phyloP scores from a whole-genome alignment of 2,797 vertebrate genomes.

The Pipistrellus nathusii region DNA sequence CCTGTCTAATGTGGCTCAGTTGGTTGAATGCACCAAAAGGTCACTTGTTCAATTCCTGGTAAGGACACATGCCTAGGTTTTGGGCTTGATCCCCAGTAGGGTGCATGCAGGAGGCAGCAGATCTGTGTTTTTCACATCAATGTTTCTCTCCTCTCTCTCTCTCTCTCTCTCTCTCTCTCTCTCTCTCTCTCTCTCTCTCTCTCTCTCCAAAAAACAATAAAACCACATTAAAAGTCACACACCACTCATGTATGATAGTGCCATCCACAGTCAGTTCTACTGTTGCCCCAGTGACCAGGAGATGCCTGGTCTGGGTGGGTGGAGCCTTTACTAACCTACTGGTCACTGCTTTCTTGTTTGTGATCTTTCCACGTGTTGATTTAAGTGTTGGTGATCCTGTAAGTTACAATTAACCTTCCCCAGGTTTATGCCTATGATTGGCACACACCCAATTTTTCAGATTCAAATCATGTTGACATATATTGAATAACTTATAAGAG shows the following conservation, averaged over 20 bases:
- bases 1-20: background rate
- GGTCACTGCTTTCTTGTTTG: background rate
- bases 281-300: background rate
- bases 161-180: too few relatives aligned
- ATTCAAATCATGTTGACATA: background rate
- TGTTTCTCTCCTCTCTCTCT: background rate
- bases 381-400: background rate
- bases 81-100: background rate
- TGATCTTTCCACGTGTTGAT: background rate
- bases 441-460: background rate
- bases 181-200: too few relatives aligned
- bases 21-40: background rate
- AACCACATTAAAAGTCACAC: background rate
- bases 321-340: background rate
- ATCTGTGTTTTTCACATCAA: background rate
- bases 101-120: background rate
- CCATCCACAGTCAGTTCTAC: background rate
- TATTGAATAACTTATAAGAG: background rate
- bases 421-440: background rate
- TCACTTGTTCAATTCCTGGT: background rate
- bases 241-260: background rate
- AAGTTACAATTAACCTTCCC: background rate
- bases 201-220: background rate
- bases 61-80: background rate
- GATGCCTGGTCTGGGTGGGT: background rate